Evolutionary conservation across 2,888 invertebrate species (phyloP).

Genomic region (Phrixothrix hirtus): DNA sequence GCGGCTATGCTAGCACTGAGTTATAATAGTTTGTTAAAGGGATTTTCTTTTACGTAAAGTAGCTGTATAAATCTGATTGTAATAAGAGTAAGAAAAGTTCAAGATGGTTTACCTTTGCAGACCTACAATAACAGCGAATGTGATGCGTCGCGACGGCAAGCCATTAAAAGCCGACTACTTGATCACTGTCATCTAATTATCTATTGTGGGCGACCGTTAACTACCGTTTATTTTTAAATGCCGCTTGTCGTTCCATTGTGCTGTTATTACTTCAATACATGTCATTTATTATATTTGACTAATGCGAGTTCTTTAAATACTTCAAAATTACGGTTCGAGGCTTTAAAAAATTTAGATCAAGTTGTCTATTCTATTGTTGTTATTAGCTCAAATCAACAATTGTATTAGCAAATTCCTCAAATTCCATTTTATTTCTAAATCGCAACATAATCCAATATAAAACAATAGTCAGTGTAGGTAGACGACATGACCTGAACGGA

Average conservation of each 20-base stretch:
- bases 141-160: conserved; percentile 29
- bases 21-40: neutral
- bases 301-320: no score
- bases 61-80: neutral
- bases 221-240: conserved; percentile 19
- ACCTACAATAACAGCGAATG: conserved; percentile 18
- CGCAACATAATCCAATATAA: no score
- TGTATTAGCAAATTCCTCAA: no score
- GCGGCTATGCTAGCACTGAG: conserved; percentile 28
- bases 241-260: neutral
- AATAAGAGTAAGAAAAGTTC: conserved; percentile 1
- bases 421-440: no score
- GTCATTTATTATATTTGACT: neutral
- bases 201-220: conserved; percentile 27
- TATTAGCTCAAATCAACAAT: neutral
- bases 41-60: neutral
- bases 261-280: neutral
- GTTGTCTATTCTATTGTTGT: neutral
- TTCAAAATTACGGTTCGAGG: no score
- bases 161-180: conserved; percentile 29
- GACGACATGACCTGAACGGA: no score
- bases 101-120: neutral
- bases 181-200: conserved; percentile 33
- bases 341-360: no score
- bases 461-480: no score